phyloP scores from a whole-genome alignment of 2,113 vertebrate species.

The Pseudorasbora parva region DNA sequence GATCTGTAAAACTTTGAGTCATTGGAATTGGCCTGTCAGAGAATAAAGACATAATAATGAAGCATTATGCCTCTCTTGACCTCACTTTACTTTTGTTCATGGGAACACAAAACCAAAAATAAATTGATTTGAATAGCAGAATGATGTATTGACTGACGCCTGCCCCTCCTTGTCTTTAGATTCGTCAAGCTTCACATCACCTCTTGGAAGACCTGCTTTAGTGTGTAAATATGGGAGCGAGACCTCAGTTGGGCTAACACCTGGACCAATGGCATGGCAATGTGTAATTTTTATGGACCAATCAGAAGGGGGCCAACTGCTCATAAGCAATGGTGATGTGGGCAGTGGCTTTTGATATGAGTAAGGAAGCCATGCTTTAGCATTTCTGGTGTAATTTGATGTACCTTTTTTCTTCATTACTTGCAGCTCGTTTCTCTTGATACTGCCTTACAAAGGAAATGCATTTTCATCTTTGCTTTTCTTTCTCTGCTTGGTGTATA shows the following conservation, averaged over 20 bases:
- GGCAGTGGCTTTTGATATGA: constrained; percentile 61
- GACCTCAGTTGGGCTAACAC: constrained; percentile 68
- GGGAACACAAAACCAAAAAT: constrained; percentile 35
- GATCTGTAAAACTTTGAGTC: not conserved
- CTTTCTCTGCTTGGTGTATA: constrained; percentile 64
- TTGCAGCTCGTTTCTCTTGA: constrained; percentile 53
- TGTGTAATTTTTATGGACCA: constrained; percentile 73
- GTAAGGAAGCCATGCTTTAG: constrained; percentile 55
- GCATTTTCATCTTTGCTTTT: constrained; percentile 60
- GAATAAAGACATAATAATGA: constrained; percentile 3
- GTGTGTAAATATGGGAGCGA: constrained; percentile 67
- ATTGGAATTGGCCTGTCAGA: constrained; percentile 10
- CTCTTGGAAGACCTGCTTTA: constrained; percentile 74
- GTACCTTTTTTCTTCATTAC: constrained; percentile 55
- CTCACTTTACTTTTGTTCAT: constrained; percentile 28
- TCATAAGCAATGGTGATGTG: constrained; percentile 63
- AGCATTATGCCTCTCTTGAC: constrained; percentile 28
- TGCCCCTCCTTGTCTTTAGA: constrained; percentile 77
- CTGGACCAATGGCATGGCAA: constrained; percentile 74
- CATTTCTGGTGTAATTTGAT: constrained; percentile 62
- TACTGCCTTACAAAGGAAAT: constrained; percentile 67
- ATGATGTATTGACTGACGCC: constrained; percentile 69
- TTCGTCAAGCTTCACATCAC: constrained; percentile 68
- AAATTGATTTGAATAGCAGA: constrained; percentile 58
- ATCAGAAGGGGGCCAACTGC: constrained; percentile 68